These are phyloP conservation scores for Papilio aristodemus DNA, from an alignment of 1,140 invertebrate genomes.

Conservation along the genomic window DNA sequence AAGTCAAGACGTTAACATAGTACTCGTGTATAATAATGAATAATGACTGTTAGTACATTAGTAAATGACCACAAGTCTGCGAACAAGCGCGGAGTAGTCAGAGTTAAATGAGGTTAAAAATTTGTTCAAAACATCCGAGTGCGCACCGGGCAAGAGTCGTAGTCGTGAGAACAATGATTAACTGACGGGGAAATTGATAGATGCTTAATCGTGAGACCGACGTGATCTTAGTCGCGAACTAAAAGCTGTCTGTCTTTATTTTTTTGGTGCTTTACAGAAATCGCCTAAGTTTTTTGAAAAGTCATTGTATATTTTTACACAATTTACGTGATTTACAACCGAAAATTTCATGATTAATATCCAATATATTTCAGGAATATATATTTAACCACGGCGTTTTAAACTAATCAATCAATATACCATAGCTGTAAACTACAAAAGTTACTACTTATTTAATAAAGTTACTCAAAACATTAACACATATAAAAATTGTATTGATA, in stretches of 20 bases:
- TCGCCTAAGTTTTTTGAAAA: constrained; percentile 7
- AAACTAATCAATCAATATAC: too few species aligned
- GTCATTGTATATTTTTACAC: too few species aligned
- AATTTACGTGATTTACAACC: too few species aligned
- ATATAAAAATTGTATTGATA: too few species aligned
- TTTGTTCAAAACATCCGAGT: constrained; percentile 57
- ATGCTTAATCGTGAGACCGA: constrained; percentile 26
- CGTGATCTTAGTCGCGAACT: constrained; percentile 8
- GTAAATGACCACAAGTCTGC: constrained; percentile 63
- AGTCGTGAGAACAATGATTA: constrained; percentile 47
- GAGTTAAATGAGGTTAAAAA: constrained; percentile 70
- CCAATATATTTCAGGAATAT: too few species aligned
- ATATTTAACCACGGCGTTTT: too few species aligned
- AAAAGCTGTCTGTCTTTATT: constrained; percentile 18
- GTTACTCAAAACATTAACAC: neutral
- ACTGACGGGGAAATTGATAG: constrained; percentile 28
- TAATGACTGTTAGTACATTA: constrained; percentile 61
- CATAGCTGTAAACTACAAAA: too few species aligned
- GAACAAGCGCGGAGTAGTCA: constrained; percentile 58
- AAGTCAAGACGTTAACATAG: constrained; percentile 52
- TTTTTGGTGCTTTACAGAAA: neutral
- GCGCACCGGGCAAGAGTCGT: constrained; percentile 41
- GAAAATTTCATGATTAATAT: too few species aligned
- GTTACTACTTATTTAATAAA: too few species aligned
- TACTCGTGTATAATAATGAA: constrained; percentile 59